Base-by-base conservation (phyloP, 2,888 invertebrate species). In the Synanthedon vespiformis region DNA sequence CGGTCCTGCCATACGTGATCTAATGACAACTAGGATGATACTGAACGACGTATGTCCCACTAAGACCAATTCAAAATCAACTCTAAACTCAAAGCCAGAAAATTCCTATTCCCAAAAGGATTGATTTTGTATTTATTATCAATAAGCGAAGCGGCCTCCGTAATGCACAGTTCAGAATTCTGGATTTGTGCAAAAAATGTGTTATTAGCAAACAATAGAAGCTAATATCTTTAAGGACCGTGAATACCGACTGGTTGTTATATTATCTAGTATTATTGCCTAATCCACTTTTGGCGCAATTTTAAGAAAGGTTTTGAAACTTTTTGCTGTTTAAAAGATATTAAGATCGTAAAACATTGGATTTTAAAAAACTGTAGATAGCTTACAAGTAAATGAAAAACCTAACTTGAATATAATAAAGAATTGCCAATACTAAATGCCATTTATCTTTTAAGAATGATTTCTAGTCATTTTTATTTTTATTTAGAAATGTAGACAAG, bases 1-100 rank as follows among this genome's bases (percentile, higher is more conserved):
- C 69, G 65, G 61, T 63, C 64, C 68, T 67, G 65, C 73, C 72
- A 74, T 72, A 78, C 77, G 76, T 80, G 80, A 80, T 75, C 77
- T 81, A 80, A 80, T 80, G 82, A 77, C 82, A 78, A 72, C 72
- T 62, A 59, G 57, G 55, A 58, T 59, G 10, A 59, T 60, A 51
- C 55, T 61, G 60, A 57, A 59, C 59, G 63, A 64, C 68, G 54
- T 63, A 64, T 58, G 57, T 57, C 56, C 58, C 57, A 47, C 40
- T 34, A 10, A 34, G n/a, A 49, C 48, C 3, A 2, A 49, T 49
- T 18, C 4, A 14, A 16, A 22, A 12, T 49, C 5, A 49, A 12
- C 12, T 49, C 49, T 49, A 52, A 27, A 34, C 10, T 10, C 8
- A 34, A 10, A 2, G 34, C 34, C 11, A 22, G 14, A 16, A n/a